Evolutionary conservation across 2,797 vertebrate species (phyloP).

Genomic region (Octomys mimax): DNA sequence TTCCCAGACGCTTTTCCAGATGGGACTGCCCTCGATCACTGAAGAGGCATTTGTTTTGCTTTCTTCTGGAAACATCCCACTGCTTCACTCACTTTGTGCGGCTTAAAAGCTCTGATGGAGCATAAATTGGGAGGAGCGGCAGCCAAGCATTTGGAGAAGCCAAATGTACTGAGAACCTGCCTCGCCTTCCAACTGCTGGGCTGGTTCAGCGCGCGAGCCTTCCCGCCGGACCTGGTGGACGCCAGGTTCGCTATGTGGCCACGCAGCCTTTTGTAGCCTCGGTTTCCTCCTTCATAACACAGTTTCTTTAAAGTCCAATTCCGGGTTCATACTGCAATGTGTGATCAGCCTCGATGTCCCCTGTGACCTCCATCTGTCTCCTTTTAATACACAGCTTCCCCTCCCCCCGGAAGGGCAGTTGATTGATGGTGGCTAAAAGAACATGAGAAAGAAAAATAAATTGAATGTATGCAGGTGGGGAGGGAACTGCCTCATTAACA

Average conservation of each 20-base stretch:
- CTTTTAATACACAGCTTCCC: not conserved
- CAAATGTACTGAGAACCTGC: accelerated
- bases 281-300: not conserved
- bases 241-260: not conserved
- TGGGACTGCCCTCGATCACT: accelerated
- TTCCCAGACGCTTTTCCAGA: not conserved
- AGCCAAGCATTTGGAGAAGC: not conserved
- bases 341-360: not conserved
- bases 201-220: accelerated
- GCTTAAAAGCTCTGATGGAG: not conserved
- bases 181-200: accelerated
- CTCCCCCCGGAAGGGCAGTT: slow-evolving; percentile 77
- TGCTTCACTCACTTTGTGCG: not conserved
- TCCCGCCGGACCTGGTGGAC: accelerated
- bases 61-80: not conserved
- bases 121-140: too few species aligned
- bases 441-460: slow-evolving; percentile 79
- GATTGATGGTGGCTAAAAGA: slow-evolving; percentile 87
- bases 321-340: accelerated
- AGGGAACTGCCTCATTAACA: slow-evolving; percentile 86
- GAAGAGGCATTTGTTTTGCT: not conserved
- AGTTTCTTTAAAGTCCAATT: not conserved
- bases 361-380: accelerated
- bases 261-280: not conserved
- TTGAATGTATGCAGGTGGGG: slow-evolving; percentile 81